phyloP scores from a whole-genome alignment of 2,888 invertebrate species.

The Pycnomerus fuliginosus region DNA sequence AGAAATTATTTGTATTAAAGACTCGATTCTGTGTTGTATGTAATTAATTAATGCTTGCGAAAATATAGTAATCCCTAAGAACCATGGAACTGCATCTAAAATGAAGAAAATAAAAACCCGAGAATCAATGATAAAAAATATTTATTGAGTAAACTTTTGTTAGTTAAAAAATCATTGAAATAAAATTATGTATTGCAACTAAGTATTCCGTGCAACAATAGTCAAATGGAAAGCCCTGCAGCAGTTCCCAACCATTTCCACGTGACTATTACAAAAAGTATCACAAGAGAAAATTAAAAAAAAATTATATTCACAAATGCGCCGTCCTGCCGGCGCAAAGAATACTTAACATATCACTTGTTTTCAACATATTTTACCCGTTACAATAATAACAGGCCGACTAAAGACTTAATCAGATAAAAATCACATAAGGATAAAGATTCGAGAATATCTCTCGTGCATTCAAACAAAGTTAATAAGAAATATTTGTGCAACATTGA shows the following conservation, averaged over 20 bases:
- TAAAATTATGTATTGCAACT: conserved; percentile 46
- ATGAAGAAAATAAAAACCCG: too few species aligned
- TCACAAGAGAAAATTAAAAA: conserved; percentile 48
- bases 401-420: conserved; percentile 21
- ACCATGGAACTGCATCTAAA: too few species aligned
- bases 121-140: conserved; percentile 53
- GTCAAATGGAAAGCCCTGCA: conserved; percentile 48
- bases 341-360: conserved; percentile 53
- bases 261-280: conserved; percentile 45
- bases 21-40: too few species aligned
- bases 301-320: conserved; percentile 45
- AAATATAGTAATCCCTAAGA: too few species aligned
- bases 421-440: conserved; percentile 16
- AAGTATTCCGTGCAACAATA: conserved; percentile 47
- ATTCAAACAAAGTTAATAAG: conserved; percentile 9
- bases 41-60: too few species aligned
- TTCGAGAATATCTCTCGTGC: conserved; percentile 11
- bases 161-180: conserved; percentile 49
- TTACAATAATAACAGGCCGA: conserved; percentile 13
- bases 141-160: conserved; percentile 49
- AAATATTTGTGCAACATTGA: conserved; percentile 18
- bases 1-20: too few species aligned
- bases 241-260: too few species aligned
- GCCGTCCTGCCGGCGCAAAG: conserved; percentile 43
- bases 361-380: conserved; percentile 33